Conservation (phyloP, 2,888 invertebrate species). For the Rhogogaster chlorosoma region DNA sequence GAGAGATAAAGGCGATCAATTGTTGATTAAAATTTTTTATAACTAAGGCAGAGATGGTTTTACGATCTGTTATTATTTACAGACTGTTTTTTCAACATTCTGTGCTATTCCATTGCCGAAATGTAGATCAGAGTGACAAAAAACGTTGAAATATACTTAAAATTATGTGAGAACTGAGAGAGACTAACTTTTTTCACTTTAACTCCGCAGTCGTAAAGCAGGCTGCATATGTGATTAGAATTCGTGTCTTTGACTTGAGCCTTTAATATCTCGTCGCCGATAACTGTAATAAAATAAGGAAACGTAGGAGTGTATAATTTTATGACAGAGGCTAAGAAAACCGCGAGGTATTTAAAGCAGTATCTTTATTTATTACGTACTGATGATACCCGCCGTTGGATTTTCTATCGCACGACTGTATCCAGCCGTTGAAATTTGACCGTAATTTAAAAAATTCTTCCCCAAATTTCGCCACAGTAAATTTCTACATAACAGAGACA, state of each 20-base stretch:
- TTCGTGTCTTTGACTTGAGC: slow-evolving; percentile 86
- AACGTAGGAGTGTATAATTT: neutral
- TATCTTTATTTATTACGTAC: neutral
- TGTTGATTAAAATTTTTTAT: slow-evolving; percentile 1
- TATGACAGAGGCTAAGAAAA: neutral
- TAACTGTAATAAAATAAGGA: slow-evolving; percentile 78
- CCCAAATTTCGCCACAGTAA: neutral
- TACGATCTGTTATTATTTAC: neutral
- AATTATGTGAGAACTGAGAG: neutral
- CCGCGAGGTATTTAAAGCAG: neutral
- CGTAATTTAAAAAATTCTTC: neutral
- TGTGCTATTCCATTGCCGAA: neutral
- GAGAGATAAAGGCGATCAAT: slow-evolving; percentile 59
- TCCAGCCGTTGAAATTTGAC: neutral
- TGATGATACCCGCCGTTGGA: slow-evolving; percentile 34
- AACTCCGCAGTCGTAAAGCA: slow-evolving; percentile 83
- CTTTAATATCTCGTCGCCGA: slow-evolving; percentile 89
- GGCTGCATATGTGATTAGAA: slow-evolving; percentile 82
- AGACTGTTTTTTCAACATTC: neutral
- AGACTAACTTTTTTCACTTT: slow-evolving; percentile 80
- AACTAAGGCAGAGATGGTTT: neutral
- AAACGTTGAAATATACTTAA: neutral
- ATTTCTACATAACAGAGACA: slow-evolving; percentile 15
- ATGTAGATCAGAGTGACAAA: neutral
- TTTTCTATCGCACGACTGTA: neutral